These are phyloP conservation scores for Holacanthella duospinosa DNA, from an alignment of 2,888 invertebrate genomes.

Conservation along the genomic window DNA sequence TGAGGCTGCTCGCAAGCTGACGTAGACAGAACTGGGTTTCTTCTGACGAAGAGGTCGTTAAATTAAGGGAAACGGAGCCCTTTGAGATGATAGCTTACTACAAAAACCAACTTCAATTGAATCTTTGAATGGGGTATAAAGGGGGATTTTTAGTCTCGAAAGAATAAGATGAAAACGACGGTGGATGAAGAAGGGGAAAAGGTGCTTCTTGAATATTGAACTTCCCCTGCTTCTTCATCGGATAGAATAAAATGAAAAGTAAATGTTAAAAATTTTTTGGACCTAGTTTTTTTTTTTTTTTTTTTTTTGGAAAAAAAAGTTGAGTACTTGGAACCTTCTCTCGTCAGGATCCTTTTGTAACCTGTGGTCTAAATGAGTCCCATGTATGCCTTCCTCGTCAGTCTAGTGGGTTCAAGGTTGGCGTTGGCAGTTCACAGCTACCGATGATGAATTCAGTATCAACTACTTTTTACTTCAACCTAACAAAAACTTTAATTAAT, in stretches of 20 bases:
- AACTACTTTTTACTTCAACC: too few species aligned
- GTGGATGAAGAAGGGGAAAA: background rate
- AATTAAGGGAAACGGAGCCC: slow-evolving; percentile 1
- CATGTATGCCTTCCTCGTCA: too few species aligned
- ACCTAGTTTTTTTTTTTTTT: background rate
- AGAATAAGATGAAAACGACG: background rate
- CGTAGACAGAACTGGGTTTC: background rate
- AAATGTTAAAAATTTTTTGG: background rate
- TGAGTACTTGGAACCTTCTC: too few species aligned
- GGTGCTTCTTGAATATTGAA: too few species aligned
- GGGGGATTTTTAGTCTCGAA: background rate
- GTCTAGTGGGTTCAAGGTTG: too few species aligned
- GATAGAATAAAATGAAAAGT: background rate
- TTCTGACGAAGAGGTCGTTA: background rate
- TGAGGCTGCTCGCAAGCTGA: background rate
- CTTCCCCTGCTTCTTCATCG: background rate
- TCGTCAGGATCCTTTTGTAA: too few species aligned
- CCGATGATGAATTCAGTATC: too few species aligned
- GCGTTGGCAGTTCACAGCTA: too few species aligned
- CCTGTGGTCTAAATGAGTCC: too few species aligned
- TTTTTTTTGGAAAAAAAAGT: too few species aligned
- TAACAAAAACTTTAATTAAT: too few species aligned
- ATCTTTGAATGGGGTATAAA: background rate
- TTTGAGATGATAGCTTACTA: background rate
- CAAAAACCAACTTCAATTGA: background rate